Conservation (phyloP, 30 jellyfish, hydroid and myxozoan species). For the Aurelia coerulea region DNA sequence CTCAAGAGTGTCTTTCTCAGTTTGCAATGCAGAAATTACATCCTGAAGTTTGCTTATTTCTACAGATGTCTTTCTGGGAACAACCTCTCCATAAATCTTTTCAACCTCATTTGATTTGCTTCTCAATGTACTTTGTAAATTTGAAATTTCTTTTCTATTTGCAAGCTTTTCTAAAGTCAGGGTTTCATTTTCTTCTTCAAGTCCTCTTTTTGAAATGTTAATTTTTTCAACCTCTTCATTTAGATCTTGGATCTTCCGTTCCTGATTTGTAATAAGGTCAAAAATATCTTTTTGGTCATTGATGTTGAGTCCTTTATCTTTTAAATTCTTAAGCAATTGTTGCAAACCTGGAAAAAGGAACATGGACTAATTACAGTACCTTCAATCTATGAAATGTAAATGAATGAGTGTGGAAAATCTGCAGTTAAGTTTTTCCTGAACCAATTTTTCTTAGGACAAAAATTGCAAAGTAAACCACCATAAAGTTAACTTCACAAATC, state of each 20-base stretch:
- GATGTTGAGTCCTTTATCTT: slow-evolving; percentile 5
- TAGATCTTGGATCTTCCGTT: slow-evolving; percentile 14
- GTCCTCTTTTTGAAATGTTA: background rate
- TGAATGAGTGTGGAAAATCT: too few species aligned
- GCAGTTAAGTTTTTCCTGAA: too few species aligned
- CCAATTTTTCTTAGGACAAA: too few species aligned
- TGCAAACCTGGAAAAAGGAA: background rate
- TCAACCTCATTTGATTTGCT: background rate
- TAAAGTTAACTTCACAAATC: too few species aligned
- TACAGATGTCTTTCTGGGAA: background rate
- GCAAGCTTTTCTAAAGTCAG: slow-evolving; percentile 20
- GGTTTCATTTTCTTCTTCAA: slow-evolving; percentile 2
- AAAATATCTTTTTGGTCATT: slow-evolving; percentile 10
- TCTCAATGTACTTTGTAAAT: slow-evolving; percentile 9
- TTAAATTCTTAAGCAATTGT: background rate
- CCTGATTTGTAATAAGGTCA: background rate
- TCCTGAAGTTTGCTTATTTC: background rate
- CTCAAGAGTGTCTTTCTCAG: slow-evolving; percentile 11
- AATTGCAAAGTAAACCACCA: too few species aligned
- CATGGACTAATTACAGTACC: too few species aligned
- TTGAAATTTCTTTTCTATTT: slow-evolving; percentile 10
- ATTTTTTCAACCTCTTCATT: slow-evolving; percentile 1
- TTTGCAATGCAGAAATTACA: background rate
- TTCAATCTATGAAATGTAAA: too few species aligned
- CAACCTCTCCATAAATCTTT: background rate